These are phyloP conservation scores for Chrysemys picta DNA, from an alignment of 2,113 vertebrate species.

Conservation along the genomic window DNA sequence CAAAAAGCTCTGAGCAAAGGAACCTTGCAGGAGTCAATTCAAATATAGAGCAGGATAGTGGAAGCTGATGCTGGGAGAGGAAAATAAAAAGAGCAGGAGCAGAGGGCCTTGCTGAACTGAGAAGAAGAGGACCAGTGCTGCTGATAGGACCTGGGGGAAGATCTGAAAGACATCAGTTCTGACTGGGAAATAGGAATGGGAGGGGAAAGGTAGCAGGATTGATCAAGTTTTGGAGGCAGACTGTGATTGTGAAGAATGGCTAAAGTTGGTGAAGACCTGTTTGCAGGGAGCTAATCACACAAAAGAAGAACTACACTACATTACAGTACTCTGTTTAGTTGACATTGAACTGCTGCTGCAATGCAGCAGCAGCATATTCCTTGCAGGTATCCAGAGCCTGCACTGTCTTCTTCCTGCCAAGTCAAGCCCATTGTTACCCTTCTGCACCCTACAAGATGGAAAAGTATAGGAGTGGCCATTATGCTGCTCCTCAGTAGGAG, in stretches of 20 bases:
- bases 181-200: not conserved
- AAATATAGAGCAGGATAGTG: not conserved
- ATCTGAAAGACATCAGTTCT: not conserved
- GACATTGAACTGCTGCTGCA: constrained; percentile 54
- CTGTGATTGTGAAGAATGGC: not conserved
- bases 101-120: not conserved
- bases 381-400: not conserved
- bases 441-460: not conserved
- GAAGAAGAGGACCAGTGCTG: not conserved
- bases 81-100: not conserved
- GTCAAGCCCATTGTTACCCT: not conserved
- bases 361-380: constrained; percentile 53
- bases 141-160: not conserved
- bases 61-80: not conserved
- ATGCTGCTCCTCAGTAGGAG: not conserved
- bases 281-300: constrained; percentile 37
- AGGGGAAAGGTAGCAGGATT: not conserved
- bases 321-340: constrained; percentile 12
- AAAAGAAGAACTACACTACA: not conserved
- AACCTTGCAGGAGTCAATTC: not conserved
- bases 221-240: not conserved
- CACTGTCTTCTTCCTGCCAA: constrained; percentile 19
- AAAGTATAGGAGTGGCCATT: not conserved
- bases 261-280: not conserved
- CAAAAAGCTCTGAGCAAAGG: not conserved